Evolutionary conservation across 1,140 invertebrate species (phyloP).

Genomic region (Heterodera carotae): DNA sequence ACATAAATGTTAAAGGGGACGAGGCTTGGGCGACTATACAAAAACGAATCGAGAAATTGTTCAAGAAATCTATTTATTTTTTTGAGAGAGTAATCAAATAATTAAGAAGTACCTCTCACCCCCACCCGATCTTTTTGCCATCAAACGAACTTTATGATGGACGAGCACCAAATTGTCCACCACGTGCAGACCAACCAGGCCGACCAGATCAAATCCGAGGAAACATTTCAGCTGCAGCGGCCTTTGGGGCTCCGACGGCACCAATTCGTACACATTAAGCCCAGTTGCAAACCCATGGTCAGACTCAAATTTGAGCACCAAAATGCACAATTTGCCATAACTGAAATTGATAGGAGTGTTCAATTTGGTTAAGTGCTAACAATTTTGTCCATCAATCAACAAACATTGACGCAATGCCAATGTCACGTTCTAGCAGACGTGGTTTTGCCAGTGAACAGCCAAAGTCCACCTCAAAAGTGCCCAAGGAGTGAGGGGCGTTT

Average conservation of each 20-base stretch:
- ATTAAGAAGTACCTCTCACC: too few species aligned
- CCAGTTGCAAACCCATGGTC: conserved; percentile 16
- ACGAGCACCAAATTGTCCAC: conserved; percentile 20
- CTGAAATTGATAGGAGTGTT: not conserved
- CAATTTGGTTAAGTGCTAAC: not conserved
- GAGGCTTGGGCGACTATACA: too few species aligned
- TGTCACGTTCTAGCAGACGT: conserved; percentile 19
- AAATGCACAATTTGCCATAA: conserved; percentile 25
- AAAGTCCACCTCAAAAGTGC: conserved; percentile 24
- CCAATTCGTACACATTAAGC: conserved; percentile 20
- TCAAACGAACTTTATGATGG: conserved; percentile 26
- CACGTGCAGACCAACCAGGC: conserved; percentile 21
- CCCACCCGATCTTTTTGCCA: too few species aligned
- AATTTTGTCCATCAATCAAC: not conserved
- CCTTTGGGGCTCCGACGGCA: not conserved
- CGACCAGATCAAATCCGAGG: conserved; percentile 8
- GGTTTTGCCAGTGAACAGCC: conserved; percentile 13
- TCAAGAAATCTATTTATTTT: too few species aligned
- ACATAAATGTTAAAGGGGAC: too few species aligned
- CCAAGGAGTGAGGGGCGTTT: not conserved
- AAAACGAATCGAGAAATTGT: too few species aligned
- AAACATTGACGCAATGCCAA: conserved; percentile 20
- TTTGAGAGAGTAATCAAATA: too few species aligned
- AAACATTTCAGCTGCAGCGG: conserved; percentile 7
- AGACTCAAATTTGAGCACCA: conserved; percentile 18